phyloP scores from a whole-genome alignment of 2,113 vertebrate genomes.

The Nycticorax nycticorax region DNA sequence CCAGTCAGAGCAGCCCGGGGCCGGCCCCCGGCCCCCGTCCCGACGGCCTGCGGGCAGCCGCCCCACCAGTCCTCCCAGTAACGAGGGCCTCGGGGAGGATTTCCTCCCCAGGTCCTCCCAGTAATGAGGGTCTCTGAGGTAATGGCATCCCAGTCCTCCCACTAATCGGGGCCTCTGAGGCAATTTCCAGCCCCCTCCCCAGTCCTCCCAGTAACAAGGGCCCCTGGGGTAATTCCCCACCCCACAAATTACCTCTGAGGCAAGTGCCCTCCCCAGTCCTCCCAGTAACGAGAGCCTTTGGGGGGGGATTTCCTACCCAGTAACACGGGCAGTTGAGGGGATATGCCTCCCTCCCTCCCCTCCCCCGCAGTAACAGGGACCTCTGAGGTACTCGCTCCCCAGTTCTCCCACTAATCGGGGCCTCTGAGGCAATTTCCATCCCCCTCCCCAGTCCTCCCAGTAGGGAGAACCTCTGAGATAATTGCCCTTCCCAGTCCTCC shows the following conservation, averaged over 20 bases:
- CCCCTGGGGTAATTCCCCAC: too few relatives aligned
- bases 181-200: too few relatives aligned
- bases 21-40: background rate
- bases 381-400: too few relatives aligned
- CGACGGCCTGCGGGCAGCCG: too few relatives aligned
- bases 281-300: too few relatives aligned
- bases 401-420: background rate
- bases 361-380: background rate
- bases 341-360: too few relatives aligned
- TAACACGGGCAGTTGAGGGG: background rate
- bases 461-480: fast-evolving
- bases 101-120: background rate
- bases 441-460: background rate
- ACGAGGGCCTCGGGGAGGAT: too few relatives aligned
- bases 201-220: too few relatives aligned
- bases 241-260: too few relatives aligned
- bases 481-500: background rate
- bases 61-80: too few relatives aligned
- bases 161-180: background rate
- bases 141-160: background rate
- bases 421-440: background rate
- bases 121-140: background rate
- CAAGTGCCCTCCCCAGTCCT: too few relatives aligned
- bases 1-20: background rate
- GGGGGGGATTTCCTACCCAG: background rate